Base-by-base conservation (phyloP, 2,888 invertebrate genomes). In the Tinea semifulvella region DNA sequence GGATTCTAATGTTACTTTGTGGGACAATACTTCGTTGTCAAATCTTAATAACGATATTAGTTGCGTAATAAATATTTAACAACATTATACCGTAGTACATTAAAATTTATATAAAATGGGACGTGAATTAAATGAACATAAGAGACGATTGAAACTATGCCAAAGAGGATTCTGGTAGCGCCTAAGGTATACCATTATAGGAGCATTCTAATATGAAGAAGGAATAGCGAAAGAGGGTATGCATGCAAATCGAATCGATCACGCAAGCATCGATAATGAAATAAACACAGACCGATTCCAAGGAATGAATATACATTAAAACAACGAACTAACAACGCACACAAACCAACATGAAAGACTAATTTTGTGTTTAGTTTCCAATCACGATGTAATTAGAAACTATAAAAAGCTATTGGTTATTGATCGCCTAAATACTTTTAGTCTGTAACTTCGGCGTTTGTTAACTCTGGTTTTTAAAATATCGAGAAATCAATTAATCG, bases 171-270 rank as follows among this genome's bases (percentile, higher is more conserved):
- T 4, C 31, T 31, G 13, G 31, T n/a, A 31, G 7, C 31, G 31
- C 31, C 31, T 11, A n/a, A 31, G 31, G 31, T 7, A 11, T 4
- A 31, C 17, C 19, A 40, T 40, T 40, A 40, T n/a, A 22, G 22
- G 13, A n/a, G 22, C 40, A 22, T 40, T 14, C 40, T 40, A 40
- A 40, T 40, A 40, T 22, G 22, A 22, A 17, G 20, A 11, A 3
- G 40, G 40, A n/a, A 17, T 18, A 10, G 36, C 17, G 36, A 36
- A 14, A n/a, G 36, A 36, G 17, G 17, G 22, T 40, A 11, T 13
- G 40, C 40, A 40, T 40, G 40, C 40, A 40, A 40, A 40, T 40
- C 40, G 40, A 40, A 40, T 40, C 14, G 40, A 40, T 40, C 40
- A 40, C 40, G 40, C 40, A 22, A 40, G 22, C 22, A 22, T 40